Evolutionary conservation across 1,140 invertebrate genomes (phyloP).

Genomic region (Idris sp.): DNA sequence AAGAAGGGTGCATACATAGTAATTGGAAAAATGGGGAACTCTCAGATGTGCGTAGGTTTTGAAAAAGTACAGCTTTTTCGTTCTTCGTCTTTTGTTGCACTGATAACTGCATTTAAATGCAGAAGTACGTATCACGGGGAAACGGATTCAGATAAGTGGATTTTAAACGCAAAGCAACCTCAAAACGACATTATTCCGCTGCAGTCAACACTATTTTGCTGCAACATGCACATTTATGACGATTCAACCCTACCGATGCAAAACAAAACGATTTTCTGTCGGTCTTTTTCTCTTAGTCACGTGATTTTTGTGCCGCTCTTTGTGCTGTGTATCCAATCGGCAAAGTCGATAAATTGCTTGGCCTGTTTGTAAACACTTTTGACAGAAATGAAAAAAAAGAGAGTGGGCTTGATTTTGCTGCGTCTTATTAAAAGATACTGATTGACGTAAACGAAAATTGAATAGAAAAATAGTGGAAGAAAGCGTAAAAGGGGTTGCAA

Average conservation of each 20-base stretch:
- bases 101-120: slow-evolving; percentile 71
- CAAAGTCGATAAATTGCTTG: slow-evolving; percentile 25
- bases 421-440: slow-evolving; percentile 29
- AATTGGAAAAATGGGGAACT: slow-evolving; percentile 47
- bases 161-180: slow-evolving; percentile 70
- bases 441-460: slow-evolving; percentile 30
- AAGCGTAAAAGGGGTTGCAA: slow-evolving; percentile 10
- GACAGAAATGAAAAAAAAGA: slow-evolving; percentile 12
- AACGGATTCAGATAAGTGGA: slow-evolving; percentile 69
- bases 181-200: slow-evolving; percentile 74
- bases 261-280: slow-evolving; percentile 34
- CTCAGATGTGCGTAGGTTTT: slow-evolving; percentile 25
- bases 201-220: slow-evolving; percentile 72
- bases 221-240: slow-evolving; percentile 66
- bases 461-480: slow-evolving; percentile 18
- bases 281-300: slow-evolving; percentile 34
- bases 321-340: slow-evolving; percentile 21
- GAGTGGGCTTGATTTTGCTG: background rate
- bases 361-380: slow-evolving; percentile 27
- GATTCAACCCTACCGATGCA: slow-evolving; percentile 38
- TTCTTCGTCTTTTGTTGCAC: slow-evolving; percentile 57
- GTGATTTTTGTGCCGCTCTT: slow-evolving; percentile 46
- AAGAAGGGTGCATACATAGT: slow-evolving; percentile 21
- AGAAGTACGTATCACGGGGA: slow-evolving; percentile 59
- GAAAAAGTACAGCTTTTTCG: slow-evolving; percentile 63